These are phyloP conservation scores for Epirrita christyi DNA, from an alignment of 2,888 invertebrate genomes.

Conservation along the genomic window DNA sequence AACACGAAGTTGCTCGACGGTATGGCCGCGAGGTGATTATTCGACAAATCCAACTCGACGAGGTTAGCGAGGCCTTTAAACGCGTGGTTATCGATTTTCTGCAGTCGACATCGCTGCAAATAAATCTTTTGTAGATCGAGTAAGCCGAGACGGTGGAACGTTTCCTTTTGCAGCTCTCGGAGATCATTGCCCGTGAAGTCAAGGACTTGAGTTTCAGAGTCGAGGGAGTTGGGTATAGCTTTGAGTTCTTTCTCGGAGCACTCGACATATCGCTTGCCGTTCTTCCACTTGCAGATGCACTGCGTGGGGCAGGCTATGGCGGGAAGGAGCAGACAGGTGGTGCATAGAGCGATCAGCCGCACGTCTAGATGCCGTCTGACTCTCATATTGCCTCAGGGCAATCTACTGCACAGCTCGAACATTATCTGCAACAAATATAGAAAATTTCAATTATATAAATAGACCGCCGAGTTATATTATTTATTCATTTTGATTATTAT, in stretches of 20 bases:
- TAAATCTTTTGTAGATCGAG: slow-evolving; percentile 95
- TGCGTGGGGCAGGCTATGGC: slow-evolving; percentile 88
- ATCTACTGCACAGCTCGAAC: slow-evolving; percentile 52
- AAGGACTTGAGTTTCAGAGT: slow-evolving; percentile 94
- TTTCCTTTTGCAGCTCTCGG: slow-evolving; percentile 90
- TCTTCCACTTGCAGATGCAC: slow-evolving; percentile 96
- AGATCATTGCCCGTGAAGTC: slow-evolving; percentile 94
- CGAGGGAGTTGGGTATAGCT: slow-evolving; percentile 91
- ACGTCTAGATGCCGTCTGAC: slow-evolving; percentile 66
- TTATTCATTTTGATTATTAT: slow-evolving; percentile 27
- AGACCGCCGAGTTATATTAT: slow-evolving; percentile 3
- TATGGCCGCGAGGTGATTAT: slow-evolving; percentile 90
- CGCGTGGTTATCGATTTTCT: slow-evolving; percentile 90
- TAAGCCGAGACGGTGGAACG: slow-evolving; percentile 91
- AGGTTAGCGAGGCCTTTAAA: slow-evolving; percentile 94
- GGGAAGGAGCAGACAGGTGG: slow-evolving; percentile 73
- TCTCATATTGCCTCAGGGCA: slow-evolving; percentile 78
- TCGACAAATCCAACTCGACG: slow-evolving; percentile 94
- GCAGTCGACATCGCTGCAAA: slow-evolving; percentile 90
- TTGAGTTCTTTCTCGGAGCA: slow-evolving; percentile 92
- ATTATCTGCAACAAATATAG: slow-evolving; percentile 78
- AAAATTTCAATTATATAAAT: slow-evolving; percentile 25
- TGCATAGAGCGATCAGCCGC: slow-evolving; percentile 77
- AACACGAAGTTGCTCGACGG: slow-evolving; percentile 92
- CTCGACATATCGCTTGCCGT: slow-evolving; percentile 95